Base-by-base conservation (phyloP, 2,888 invertebrate species). In the Tachina fera region DNA sequence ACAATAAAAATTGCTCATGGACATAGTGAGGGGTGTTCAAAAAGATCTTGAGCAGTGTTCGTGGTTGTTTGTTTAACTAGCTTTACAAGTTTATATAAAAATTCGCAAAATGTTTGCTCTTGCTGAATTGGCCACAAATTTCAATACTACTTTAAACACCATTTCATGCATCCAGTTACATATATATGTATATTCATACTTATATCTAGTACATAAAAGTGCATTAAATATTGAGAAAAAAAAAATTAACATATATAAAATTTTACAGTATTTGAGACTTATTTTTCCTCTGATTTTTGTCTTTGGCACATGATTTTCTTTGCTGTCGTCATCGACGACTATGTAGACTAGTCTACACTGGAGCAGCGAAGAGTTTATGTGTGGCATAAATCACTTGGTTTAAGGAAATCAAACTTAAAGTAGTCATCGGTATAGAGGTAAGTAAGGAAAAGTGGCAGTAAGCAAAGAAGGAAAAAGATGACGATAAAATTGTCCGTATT, bases 361-460 rank as follows among this genome's bases (percentile, higher is more conserved):
- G 9, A 19, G 65, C n/a, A 19, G 65, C n/a, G 41, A 31, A 70
- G 13, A 63, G 51, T 74, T 70, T 75, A 53, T 79, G 74, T 84
- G 72, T 83, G 79, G 79, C 58, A 83, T 83, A 86, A 83, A 86
- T 86, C 86, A 86, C 86, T 86, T 86, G 86, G 71, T 83, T 86
- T 79, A 83, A 83, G 86, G 86, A 83, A 83, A 86, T 86, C 75
- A 77, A 77, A 84, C 58, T 85, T 56, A 49, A 65, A 71, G 63
- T 51, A 80, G 72, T 60, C 61, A n/a, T 13, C 13, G n/a, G 53
- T 63, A 71, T 71, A 13, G 53, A 68, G 74, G 67, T 81, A 81
- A 68, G 60, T 74, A 68, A 31, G 81, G 68, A 81, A 81, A 81
- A 75, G 68, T 81, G 56, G 68, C 67, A 68, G 75, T 75, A 68